A percentile compares a stretch with the other conserved stretches of the same genome.
phyloP scores from a whole-genome alignment of 2,113 vertebrate species.

The Gopherus evgoodei region DNA sequence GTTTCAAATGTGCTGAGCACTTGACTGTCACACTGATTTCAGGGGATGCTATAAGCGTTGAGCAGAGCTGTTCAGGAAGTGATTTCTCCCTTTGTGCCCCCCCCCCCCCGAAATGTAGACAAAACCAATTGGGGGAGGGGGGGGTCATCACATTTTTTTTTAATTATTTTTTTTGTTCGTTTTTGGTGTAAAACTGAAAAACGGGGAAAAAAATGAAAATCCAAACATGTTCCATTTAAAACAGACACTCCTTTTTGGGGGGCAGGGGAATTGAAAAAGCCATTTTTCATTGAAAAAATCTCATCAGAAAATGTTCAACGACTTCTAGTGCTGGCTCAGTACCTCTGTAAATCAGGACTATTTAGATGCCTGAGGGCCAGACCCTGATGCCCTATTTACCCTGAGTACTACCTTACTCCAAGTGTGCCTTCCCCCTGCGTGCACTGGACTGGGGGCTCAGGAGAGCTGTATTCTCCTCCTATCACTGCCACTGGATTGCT shows the following conservation, averaged over 20 bases:
- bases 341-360: not conserved
- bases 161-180: too few species aligned
- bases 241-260: too few species aligned
- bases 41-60: accelerated
- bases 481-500: not conserved
- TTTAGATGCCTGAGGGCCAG: not conserved
- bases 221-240: too few species aligned
- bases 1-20: accelerated
- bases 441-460: not conserved
- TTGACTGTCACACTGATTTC: not conserved
- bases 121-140: not conserved
- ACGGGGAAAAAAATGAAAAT: too few species aligned
- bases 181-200: too few species aligned
- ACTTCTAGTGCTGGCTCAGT: not conserved
- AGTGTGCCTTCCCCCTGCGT: not conserved
- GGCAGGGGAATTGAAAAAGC: not conserved
- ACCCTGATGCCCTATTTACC: not conserved
- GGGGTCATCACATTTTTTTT: too few species aligned
- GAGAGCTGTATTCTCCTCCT: not conserved
- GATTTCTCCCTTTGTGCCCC: not conserved
- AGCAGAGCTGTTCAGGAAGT: not conserved
- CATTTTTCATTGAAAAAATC: not conserved
- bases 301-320: not conserved
- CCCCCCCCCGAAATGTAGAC: not conserved
- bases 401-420: not conserved